These are phyloP conservation scores for Goniozus legneri DNA, from an alignment of 1,140 invertebrate species.

Conservation along the genomic window DNA sequence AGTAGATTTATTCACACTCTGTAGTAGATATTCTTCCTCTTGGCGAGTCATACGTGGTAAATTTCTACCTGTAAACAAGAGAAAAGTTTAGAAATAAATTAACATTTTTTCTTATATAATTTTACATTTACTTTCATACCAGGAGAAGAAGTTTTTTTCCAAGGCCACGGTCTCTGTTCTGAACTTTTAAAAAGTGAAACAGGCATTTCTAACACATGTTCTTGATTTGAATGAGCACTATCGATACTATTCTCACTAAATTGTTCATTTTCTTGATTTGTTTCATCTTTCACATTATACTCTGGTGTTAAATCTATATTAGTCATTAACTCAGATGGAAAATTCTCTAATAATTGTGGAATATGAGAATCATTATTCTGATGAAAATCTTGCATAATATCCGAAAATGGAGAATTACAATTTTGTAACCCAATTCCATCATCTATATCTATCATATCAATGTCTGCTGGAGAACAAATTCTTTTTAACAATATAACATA, in stretches of 20 bases:
- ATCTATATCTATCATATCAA: conserved; percentile 30
- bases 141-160: conserved; percentile 26
- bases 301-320: conserved; percentile 14
- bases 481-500: conserved; percentile 3
- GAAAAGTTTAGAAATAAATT: conserved; percentile 2
- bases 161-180: conserved; percentile 28
- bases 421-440: conserved; percentile 27
- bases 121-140: conserved; percentile 1
- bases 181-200: conserved; percentile 33
- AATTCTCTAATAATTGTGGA: conserved; percentile 22
- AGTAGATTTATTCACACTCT: conserved; percentile 49
- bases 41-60: conserved; percentile 53
- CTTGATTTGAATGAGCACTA: conserved; percentile 20
- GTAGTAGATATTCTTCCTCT: conserved; percentile 59
- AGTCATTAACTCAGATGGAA: conserved; percentile 27
- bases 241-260: conserved; percentile 21
- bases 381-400: conserved; percentile 35
- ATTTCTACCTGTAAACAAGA: conserved; percentile 30
- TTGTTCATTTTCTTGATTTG: conserved; percentile 14
- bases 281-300: conserved; percentile 7
- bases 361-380: conserved; percentile 24
- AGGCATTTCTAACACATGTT: conserved; percentile 16
- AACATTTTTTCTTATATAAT: background rate
- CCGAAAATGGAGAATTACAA: conserved; percentile 28
- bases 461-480: conserved; percentile 27